These are phyloP conservation scores for Entelurus aequoreus DNA, from an alignment of 2,113 vertebrate genomes.

Conservation along the genomic window DNA sequence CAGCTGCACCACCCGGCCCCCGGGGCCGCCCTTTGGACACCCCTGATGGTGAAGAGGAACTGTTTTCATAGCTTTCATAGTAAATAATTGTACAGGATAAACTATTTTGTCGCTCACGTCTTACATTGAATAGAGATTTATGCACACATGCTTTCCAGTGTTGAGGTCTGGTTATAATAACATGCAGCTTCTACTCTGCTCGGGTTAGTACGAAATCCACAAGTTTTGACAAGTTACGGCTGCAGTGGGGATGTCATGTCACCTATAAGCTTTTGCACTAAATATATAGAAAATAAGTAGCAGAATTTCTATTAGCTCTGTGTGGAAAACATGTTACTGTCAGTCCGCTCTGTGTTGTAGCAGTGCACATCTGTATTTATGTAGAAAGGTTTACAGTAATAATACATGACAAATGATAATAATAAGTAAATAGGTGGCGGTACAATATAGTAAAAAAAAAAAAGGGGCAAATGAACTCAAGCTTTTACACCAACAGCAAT, in stretches of 20 bases:
- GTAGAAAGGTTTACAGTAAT: neutral
- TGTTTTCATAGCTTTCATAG: constrained; percentile 4
- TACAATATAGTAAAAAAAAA: constrained; percentile 4
- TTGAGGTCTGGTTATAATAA: neutral
- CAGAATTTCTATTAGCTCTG: constrained; percentile 12
- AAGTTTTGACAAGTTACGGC: constrained; percentile 6
- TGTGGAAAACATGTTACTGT: constrained; percentile 16
- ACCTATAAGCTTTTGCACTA: constrained; percentile 26
- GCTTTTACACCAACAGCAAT: constrained; percentile 47
- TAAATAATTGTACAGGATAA: constrained; percentile 27
- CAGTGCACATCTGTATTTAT: constrained; percentile 18
- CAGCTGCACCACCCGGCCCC: too few relatives aligned
- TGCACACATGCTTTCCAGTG: neutral
- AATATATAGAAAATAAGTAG: neutral
- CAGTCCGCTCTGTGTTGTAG: constrained; percentile 15
- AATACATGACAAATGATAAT: neutral
- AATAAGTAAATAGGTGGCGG: neutral
- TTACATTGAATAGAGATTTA: neutral
- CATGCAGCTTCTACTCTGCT: constrained; percentile 2
- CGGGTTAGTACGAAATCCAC: neutral
- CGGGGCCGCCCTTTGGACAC: too few relatives aligned
- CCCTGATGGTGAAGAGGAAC: too few relatives aligned
- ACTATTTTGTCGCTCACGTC: constrained; percentile 39
- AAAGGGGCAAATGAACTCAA: constrained; percentile 1
- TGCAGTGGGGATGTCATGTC: constrained; percentile 18